Evolutionary conservation across 2,888 invertebrate species (phyloP).

Genomic region (Oscheius sp.): DNA sequence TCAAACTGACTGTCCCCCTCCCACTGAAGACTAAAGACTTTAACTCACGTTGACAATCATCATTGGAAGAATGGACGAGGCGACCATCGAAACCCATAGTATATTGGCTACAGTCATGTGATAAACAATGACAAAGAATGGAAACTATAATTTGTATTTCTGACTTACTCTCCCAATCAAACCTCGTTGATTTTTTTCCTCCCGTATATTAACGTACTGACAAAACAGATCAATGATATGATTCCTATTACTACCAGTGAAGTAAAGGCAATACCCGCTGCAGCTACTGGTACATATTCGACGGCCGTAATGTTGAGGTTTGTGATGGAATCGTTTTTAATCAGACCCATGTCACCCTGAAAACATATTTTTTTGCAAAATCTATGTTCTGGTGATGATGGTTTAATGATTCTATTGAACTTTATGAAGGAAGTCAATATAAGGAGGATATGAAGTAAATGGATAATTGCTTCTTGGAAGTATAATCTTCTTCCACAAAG

Average conservation of each 20-base stretch:
- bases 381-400: too few relatives aligned
- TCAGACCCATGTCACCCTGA: slow-evolving; percentile 5
- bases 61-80: slow-evolving; percentile 40
- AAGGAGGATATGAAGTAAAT: background rate
- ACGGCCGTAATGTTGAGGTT: slow-evolving; percentile 40
- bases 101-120: slow-evolving; percentile 39
- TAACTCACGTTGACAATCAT: slow-evolving; percentile 43
- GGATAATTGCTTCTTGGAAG: background rate
- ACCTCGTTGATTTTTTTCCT: slow-evolving; percentile 39
- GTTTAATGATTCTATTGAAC: background rate
- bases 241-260: slow-evolving; percentile 36
- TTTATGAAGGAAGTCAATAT: background rate
- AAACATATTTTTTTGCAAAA: background rate
- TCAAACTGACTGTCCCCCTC: too few relatives aligned
- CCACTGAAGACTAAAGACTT: background rate
- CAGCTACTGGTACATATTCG: slow-evolving; percentile 45
- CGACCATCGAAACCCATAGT: slow-evolving; percentile 36
- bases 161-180: background rate
- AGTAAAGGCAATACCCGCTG: slow-evolving; percentile 36
- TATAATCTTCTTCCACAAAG: background rate
- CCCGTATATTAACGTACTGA: slow-evolving; percentile 39
- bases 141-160: slow-evolving; percentile 25
- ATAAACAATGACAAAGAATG: slow-evolving; percentile 49
- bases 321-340: slow-evolving; percentile 38
- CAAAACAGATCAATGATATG: slow-evolving; percentile 34